These are phyloP conservation scores for Pseudococcus jackbeardsleyi DNA, from an alignment of 2,888 invertebrate species.

Conservation along the genomic window DNA sequence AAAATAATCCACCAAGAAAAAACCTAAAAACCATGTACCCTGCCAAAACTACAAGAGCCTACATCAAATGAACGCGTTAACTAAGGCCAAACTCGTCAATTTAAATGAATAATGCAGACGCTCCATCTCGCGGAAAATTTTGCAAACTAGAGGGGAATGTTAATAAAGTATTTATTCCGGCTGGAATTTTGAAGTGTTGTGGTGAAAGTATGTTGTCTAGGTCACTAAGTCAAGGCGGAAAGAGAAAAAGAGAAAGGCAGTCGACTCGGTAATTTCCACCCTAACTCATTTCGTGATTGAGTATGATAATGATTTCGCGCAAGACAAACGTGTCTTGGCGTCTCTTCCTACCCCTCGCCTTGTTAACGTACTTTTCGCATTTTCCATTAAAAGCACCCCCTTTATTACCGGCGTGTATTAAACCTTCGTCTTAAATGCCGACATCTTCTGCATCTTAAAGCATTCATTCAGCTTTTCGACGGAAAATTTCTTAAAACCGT, in stretches of 20 bases:
- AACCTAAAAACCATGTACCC: no score
- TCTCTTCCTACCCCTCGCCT: constrained; percentile 26
- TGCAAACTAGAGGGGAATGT: constrained; percentile 51
- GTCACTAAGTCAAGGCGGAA: constrained; percentile 61
- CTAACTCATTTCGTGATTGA: constrained; percentile 60
- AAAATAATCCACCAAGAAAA: no score
- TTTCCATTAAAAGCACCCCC: constrained; percentile 58
- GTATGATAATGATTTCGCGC: constrained; percentile 62
- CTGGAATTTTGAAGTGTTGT: constrained; percentile 54
- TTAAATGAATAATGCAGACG: constrained; percentile 13
- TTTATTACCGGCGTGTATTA: constrained; percentile 51
- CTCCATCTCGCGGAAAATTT: constrained; percentile 53
- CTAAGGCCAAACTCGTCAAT: constrained; percentile 19
- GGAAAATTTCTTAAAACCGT: constrained; percentile 31
- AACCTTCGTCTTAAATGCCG: constrained; percentile 48
- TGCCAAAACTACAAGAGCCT: background rate
- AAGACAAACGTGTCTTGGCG: constrained; percentile 62
- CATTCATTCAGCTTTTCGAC: constrained; percentile 54
- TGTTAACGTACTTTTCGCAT: constrained; percentile 43
- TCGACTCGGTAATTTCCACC: constrained; percentile 59
- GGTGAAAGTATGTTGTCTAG: constrained; percentile 61
- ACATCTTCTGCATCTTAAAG: constrained; percentile 56
- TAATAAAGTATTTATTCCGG: constrained; percentile 62
- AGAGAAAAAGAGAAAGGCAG: constrained; percentile 52
- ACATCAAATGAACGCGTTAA: background rate